Conservation (phyloP, 2,888 invertebrate genomes). For the Gandaritis pyraliata region DNA sequence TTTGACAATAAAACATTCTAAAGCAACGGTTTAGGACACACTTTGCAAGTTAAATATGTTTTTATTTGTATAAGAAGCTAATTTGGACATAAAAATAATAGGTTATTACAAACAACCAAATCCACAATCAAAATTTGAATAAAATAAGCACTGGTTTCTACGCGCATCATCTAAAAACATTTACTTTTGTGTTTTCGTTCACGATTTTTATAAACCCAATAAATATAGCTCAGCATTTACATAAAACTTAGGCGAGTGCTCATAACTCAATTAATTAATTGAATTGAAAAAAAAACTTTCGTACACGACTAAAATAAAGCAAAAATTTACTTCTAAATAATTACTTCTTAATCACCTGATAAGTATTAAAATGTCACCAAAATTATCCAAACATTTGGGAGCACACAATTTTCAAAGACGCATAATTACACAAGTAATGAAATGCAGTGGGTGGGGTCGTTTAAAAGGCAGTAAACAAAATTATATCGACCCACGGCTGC, state of each 20-base stretch:
- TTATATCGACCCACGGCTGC: slow-evolving; percentile 79
- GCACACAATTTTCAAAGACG: slow-evolving; percentile 35
- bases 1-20: slow-evolving; percentile 67
- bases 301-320: too few species aligned
- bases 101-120: background rate
- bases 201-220: too few species aligned
- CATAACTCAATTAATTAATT: too few species aligned
- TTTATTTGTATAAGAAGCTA: slow-evolving; percentile 44
- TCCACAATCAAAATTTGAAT: background rate
- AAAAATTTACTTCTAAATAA: too few species aligned
- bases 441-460: slow-evolving; percentile 76
- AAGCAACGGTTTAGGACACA: slow-evolving; percentile 51
- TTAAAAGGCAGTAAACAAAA: slow-evolving; percentile 83
- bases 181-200: too few species aligned
- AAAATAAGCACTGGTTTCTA: background rate
- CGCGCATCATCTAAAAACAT: too few species aligned
- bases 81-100: slow-evolving; percentile 32
- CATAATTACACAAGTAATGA: slow-evolving; percentile 66
- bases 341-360: background rate
- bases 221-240: too few species aligned
- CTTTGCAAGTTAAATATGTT: slow-evolving; percentile 55
- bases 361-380: slow-evolving; percentile 16
- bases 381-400: slow-evolving; percentile 24
- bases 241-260: too few species aligned
- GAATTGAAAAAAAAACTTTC: too few species aligned